Percentiles rank a stretch among this genome's conserved stretches.
Evolutionary conservation across 2,113 vertebrate species (phyloP).

Genomic region (Gavialis gangeticus): DNA sequence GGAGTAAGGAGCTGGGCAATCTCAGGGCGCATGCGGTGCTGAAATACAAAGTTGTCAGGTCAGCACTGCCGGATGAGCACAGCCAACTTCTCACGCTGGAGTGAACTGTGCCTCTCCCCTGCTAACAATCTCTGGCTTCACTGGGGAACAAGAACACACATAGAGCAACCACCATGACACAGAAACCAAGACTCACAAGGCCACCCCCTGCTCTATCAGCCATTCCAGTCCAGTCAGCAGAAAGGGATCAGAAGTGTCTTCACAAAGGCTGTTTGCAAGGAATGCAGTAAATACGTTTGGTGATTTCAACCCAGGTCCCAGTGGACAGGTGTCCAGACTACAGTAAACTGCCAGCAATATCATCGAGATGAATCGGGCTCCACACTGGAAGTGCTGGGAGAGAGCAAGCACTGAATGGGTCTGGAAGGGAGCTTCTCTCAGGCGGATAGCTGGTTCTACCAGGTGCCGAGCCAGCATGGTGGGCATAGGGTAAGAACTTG

Average conservation of each 20-base stretch:
- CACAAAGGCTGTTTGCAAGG: neutral
- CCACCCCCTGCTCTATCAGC: neutral
- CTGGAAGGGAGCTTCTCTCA: neutral
- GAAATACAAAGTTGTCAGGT: slow-evolving; percentile 51
- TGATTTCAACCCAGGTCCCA: neutral
- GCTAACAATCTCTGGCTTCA: neutral
- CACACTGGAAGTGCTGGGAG: neutral
- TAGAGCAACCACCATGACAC: neutral
- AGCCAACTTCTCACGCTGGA: neutral
- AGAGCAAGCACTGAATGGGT: neutral
- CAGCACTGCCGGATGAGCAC: neutral
- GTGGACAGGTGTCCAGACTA: neutral
- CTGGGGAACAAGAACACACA: neutral
- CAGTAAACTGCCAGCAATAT: neutral
- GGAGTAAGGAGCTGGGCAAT: slow-evolving; percentile 92
- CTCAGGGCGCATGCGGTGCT: slow-evolving; percentile 97
- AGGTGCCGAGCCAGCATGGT: neutral
- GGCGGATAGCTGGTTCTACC: neutral
- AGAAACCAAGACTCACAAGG: neutral
- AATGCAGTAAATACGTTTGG: neutral
- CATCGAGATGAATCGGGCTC: neutral
- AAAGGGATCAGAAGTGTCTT: neutral
- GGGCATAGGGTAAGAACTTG: no score
- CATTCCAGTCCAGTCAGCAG: neutral
- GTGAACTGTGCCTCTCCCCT: neutral